phyloP scores from a whole-genome alignment of 2,888 invertebrate genomes.

The Thelaira solivaga region DNA sequence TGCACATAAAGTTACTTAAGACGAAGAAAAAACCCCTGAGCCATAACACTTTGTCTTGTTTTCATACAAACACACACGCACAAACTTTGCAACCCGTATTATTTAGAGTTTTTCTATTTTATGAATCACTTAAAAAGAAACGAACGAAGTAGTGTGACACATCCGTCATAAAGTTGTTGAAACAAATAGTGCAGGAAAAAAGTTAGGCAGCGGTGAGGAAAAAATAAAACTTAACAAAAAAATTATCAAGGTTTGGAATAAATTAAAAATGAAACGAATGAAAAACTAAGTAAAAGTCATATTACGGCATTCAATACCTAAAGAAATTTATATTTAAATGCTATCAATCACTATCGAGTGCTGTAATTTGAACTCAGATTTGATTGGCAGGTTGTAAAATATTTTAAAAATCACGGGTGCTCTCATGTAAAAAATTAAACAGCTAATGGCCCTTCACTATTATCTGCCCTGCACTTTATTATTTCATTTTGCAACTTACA shows the following conservation, averaged over 20 bases:
- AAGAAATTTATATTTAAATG: no score
- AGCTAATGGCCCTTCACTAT: no score
- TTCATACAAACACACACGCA: not conserved
- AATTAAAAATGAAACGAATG: not conserved
- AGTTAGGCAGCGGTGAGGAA: not conserved
- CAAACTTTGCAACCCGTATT: no score
- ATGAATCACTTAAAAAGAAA: conserved; percentile 34
- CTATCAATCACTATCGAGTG: no score
- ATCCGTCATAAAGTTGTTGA: conserved; percentile 23
- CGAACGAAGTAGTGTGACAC: conserved; percentile 34
- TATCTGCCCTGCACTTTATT: no score
- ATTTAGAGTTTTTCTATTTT: not conserved
- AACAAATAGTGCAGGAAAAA: not conserved
- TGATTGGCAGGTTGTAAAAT: no score
- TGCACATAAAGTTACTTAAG: not conserved
- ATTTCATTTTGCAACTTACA: no score
- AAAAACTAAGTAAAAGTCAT: no score
- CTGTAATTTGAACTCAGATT: no score
- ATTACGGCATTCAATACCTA: no score
- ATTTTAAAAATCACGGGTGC: no score
- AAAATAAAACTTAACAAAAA: not conserved
- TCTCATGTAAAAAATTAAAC: no score
- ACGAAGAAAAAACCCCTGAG: conserved; percentile 3
- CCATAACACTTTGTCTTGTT: not conserved
- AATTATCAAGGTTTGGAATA: not conserved